These are phyloP conservation scores for Leucophora obtusa DNA, from an alignment of 2,888 invertebrate species.

Conservation along the genomic window DNA sequence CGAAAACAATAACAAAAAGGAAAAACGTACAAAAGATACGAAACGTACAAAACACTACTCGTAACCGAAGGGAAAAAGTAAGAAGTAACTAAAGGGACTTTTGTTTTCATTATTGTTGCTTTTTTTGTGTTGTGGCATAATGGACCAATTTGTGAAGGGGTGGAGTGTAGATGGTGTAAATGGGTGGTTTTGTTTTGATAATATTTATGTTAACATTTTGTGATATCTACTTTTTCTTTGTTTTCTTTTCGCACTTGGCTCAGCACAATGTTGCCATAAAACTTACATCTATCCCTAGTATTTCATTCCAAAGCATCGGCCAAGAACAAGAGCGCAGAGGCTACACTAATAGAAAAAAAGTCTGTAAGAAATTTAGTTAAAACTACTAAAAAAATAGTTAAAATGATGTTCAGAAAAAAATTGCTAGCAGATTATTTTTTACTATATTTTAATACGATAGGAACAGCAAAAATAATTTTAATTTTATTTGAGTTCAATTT, in stretches of 20 bases:
- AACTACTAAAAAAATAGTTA: too few relatives aligned
- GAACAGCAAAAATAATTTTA: too few relatives aligned
- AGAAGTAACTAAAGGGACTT: constrained; percentile 4
- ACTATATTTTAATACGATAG: too few relatives aligned
- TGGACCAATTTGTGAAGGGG: constrained; percentile 24
- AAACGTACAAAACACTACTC: constrained; percentile 19
- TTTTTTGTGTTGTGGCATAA: background rate
- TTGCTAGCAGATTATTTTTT: too few relatives aligned
- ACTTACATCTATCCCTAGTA: background rate
- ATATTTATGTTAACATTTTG: constrained; percentile 68
- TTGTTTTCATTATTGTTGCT: constrained; percentile 32
- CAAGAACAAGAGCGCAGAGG: too few relatives aligned
- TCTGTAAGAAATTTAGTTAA: too few relatives aligned
- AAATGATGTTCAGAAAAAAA: too few relatives aligned
- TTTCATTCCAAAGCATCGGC: too few relatives aligned
- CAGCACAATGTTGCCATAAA: background rate
- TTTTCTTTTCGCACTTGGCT: background rate
- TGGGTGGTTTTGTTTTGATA: constrained; percentile 77
- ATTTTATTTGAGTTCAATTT: too few relatives aligned
- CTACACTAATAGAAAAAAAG: too few relatives aligned
- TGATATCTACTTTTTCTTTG: background rate
- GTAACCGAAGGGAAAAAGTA: background rate
- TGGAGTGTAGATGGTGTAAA: constrained; percentile 70
- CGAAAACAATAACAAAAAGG: constrained; percentile 62
- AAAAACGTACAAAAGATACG: constrained; percentile 41